Percentiles rank a stretch among this genome's conserved stretches.
Conservation (phyloP, 2,113 vertebrate genomes). For the Colistium nudipinnis region DNA sequence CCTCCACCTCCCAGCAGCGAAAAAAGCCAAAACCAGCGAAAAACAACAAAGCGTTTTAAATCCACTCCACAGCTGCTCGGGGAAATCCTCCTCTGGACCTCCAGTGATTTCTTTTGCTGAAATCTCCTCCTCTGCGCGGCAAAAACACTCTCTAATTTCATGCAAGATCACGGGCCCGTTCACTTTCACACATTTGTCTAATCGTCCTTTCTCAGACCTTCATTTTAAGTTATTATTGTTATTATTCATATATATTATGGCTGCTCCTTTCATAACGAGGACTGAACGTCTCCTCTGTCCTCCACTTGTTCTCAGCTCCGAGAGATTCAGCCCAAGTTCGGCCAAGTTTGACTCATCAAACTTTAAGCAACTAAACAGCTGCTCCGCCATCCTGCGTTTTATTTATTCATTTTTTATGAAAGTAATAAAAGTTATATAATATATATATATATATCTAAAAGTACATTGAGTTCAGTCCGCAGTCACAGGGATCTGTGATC, state of each 20-base stretch:
- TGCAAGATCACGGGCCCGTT: conserved; percentile 22
- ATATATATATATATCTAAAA: too few species aligned
- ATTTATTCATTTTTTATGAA: background rate
- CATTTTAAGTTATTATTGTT: conserved; percentile 24
- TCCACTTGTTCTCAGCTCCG: conserved; percentile 21
- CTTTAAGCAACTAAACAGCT: conserved; percentile 47
- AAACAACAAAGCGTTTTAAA: too few species aligned
- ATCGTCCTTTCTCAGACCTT: conserved; percentile 19
- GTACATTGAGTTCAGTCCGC: too few species aligned
- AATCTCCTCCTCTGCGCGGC: conserved; percentile 4
- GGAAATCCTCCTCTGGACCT: background rate
- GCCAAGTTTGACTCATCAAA: conserved; percentile 51
- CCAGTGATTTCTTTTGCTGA: background rate
- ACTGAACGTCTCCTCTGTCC: conserved; percentile 19
- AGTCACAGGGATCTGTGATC: too few species aligned
- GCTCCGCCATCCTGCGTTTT: background rate
- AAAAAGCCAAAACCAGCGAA: too few species aligned
- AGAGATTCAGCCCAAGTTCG: conserved; percentile 47
- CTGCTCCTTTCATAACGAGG: background rate
- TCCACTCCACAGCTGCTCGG: background rate
- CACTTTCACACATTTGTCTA: conserved; percentile 30
- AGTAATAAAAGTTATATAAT: too few species aligned
- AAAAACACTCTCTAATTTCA: conserved; percentile 25
- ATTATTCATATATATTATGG: too few species aligned
- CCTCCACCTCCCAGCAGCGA: too few species aligned